These are phyloP conservation scores for Pteropus rufus DNA, from an alignment of 2,797 vertebrate species.

Conservation along the genomic window DNA sequence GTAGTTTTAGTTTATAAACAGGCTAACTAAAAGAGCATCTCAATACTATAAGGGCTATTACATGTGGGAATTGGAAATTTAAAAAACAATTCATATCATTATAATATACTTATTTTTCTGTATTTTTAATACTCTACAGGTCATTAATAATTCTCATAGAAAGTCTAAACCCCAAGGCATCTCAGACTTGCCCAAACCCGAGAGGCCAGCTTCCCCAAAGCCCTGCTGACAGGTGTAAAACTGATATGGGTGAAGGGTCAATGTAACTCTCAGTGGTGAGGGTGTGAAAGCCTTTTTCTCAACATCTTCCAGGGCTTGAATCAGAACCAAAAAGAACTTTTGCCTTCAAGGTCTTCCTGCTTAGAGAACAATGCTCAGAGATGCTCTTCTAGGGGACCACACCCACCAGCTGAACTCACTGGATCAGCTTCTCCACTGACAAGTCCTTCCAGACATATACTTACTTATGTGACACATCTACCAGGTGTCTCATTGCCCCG, in stretches of 20 bases:
- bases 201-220: not conserved
- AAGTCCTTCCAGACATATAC: not conserved
- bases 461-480: not conserved
- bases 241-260: not conserved
- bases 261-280: rapidly evolving
- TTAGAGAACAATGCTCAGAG: not conserved
- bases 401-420: not conserved
- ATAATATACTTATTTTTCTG: not conserved
- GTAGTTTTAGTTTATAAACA: not conserved
- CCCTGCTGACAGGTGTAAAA: not conserved
- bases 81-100: not conserved
- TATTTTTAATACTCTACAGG: not conserved
- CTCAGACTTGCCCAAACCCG: not conserved
- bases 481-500: too few species aligned
- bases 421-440: not conserved
- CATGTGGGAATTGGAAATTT: not conserved
- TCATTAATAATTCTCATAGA: not conserved
- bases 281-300: not conserved
- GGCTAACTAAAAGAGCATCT: not conserved
- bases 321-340: not conserved
- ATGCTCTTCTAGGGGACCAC: not conserved
- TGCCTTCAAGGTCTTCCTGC: not conserved
- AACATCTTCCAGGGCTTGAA: not conserved
- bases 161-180: not conserved
- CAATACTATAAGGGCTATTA: not conserved